phyloP scores from a whole-genome alignment of 2,797 vertebrate genomes.

The Neosalanx taihuensis region DNA sequence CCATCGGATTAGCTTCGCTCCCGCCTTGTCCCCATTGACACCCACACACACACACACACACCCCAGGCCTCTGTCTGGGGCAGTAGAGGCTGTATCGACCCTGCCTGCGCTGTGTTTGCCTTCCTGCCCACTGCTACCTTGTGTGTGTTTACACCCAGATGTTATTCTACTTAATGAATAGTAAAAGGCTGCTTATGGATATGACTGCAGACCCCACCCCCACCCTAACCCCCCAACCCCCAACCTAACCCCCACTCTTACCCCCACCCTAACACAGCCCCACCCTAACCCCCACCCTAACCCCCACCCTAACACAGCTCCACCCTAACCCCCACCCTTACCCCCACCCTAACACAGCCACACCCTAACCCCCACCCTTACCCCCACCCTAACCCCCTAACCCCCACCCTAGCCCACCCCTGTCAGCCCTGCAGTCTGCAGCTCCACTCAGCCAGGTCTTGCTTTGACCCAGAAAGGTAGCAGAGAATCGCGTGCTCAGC shows the following conservation, averaged over 20 bases:
- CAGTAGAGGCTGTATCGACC: slow-evolving; percentile 5
- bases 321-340: too few relatives aligned
- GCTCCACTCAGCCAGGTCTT: slow-evolving; percentile 1
- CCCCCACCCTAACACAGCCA: too few relatives aligned
- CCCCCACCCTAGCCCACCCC: slow-evolving; percentile 10
- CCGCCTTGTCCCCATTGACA: slow-evolving; percentile 22
- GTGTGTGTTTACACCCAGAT: not conserved
- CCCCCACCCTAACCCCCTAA: not conserved
- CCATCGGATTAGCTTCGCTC: slow-evolving; percentile 33
- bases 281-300: too few relatives aligned
- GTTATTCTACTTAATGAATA: slow-evolving; percentile 10
- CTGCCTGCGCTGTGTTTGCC: not conserved
- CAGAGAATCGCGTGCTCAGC: not conserved
- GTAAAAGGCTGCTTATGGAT: not conserved
- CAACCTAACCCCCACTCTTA: too few relatives aligned
- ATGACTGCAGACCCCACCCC: not conserved
- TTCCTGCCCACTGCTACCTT: not conserved
- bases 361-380: too few relatives aligned
- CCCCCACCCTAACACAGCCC: too few relatives aligned
- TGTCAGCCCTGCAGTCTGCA: not conserved
- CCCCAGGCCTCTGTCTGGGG: slow-evolving; percentile 5
- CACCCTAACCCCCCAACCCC: not conserved
- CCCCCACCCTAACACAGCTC: too few relatives aligned
- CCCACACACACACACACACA: slow-evolving; percentile 5
- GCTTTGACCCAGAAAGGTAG: slow-evolving; percentile 5